A percentile compares a stretch with the other conserved stretches of the same genome.
phyloP scores from a whole-genome alignment of 1,140 invertebrate species.

The Drosophila sproati region DNA sequence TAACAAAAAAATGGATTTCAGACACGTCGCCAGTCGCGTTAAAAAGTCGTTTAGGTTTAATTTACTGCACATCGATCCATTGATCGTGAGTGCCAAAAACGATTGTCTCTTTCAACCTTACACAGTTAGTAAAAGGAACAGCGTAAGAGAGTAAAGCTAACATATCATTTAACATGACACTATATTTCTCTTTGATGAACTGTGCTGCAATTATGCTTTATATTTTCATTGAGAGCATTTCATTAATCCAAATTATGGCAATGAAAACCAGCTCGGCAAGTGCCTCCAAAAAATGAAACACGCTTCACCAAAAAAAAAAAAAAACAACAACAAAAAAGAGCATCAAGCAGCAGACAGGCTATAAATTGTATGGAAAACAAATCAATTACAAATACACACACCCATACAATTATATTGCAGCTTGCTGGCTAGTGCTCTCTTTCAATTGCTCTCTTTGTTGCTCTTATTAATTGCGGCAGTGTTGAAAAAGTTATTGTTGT shows the following conservation, averaged over 20 bases:
- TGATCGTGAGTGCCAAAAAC: slow-evolving; percentile 21
- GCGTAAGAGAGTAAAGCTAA: neutral
- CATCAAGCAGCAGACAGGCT: slow-evolving; percentile 29
- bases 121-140: neutral
- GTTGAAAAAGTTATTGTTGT: slow-evolving; percentile 35
- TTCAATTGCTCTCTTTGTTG: slow-evolving; percentile 5
- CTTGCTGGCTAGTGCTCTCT: slow-evolving; percentile 1
- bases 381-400: slow-evolving; percentile 69
- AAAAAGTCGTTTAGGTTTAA: slow-evolving; percentile 24
- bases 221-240: slow-evolving; percentile 57
- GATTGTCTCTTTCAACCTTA: neutral
- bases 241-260: slow-evolving; percentile 65
- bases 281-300: slow-evolving; percentile 42
- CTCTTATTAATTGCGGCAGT: slow-evolving; percentile 50
- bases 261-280: slow-evolving; percentile 26
- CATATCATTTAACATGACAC: neutral
- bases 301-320: slow-evolving; percentile 35
- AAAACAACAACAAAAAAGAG: slow-evolving; percentile 19
- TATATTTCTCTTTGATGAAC: slow-evolving; percentile 3
- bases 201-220: slow-evolving; percentile 24
- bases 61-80: slow-evolving; percentile 19
- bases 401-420: slow-evolving; percentile 4
- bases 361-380: slow-evolving; percentile 78
- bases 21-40: slow-evolving; percentile 69
- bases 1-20: slow-evolving; percentile 61